These are phyloP conservation scores for Mythimna impura DNA, from an alignment of 2,888 invertebrate genomes.

Conservation along the genomic window DNA sequence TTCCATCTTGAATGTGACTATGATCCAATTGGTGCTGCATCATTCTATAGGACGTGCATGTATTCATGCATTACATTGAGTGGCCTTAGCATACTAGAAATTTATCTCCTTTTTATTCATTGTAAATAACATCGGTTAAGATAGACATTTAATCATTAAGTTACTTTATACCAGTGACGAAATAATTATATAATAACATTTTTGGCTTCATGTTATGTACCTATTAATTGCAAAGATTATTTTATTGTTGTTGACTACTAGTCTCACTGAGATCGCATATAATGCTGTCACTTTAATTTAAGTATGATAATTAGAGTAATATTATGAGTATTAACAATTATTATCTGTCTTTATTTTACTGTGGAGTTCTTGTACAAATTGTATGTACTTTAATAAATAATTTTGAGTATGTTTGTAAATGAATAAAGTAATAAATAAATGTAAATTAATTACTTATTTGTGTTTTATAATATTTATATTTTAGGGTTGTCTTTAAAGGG, in stretches of 20 bases:
- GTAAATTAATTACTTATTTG: constrained; percentile 81
- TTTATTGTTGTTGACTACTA: constrained; percentile 82
- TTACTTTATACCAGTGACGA: constrained; percentile 75
- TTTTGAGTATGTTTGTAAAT: constrained; percentile 85
- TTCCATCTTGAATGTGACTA: constrained; percentile 40
- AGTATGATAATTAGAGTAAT: constrained; percentile 68
- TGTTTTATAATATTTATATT: constrained; percentile 11
- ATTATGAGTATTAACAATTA: constrained; percentile 82
- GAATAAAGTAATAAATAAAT: constrained; percentile 88
- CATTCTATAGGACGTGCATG: constrained; percentile 64
- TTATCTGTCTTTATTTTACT: constrained; percentile 75
- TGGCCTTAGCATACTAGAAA: constrained; percentile 81
- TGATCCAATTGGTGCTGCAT: constrained; percentile 75
- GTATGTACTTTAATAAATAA: constrained; percentile 83
- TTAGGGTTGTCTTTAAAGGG: neutral
- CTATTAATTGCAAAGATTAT: constrained; percentile 77
- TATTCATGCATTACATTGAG: constrained; percentile 67
- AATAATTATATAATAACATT: constrained; percentile 54
- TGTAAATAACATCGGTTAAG: constrained; percentile 83
- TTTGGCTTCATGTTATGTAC: constrained; percentile 71
- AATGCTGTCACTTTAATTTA: constrained; percentile 81
- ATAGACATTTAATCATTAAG: constrained; percentile 66
- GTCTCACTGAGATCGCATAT: constrained; percentile 85
- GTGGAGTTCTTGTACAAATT: constrained; percentile 83
- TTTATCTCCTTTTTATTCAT: constrained; percentile 70